These are phyloP conservation scores for Paedocypris sp. DNA, from an alignment of 2,113 vertebrate species.

Conservation along the genomic window DNA sequence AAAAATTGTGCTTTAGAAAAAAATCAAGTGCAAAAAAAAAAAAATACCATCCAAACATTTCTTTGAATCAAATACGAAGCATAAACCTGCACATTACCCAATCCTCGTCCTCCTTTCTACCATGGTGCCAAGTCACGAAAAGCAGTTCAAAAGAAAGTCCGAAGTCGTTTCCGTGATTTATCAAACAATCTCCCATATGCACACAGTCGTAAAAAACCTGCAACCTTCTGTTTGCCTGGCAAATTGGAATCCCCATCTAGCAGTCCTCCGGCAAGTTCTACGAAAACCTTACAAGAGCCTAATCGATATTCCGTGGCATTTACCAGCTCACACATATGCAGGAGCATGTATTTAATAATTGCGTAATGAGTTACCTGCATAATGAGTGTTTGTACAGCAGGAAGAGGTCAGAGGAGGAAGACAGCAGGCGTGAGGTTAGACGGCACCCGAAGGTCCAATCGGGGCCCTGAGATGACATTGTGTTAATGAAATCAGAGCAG, in stretches of 20 bases:
- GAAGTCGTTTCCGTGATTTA: conserved; percentile 9
- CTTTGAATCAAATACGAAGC: not conserved
- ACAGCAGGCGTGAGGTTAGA: not conserved
- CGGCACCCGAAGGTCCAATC: not conserved
- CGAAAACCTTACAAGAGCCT: not conserved
- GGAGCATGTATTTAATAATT: conserved; percentile 17
- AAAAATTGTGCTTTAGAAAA: too few species aligned
- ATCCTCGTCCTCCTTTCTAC: not conserved
- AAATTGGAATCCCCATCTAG: not conserved
- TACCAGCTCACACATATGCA: not conserved
- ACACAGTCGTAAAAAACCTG: not conserved
- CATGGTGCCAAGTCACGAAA: not conserved
- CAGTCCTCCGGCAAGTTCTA: not conserved
- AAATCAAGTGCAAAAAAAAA: too few species aligned
- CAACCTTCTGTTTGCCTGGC: not conserved
- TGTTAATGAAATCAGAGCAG: conserved; percentile 38
- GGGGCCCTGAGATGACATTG: conserved; percentile 23
- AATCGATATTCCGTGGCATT: conserved; percentile 8
- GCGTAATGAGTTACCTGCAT: conserved; percentile 13
- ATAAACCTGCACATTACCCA: not conserved
- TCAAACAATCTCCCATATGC: conserved; percentile 6
- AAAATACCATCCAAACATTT: not conserved
- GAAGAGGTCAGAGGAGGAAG: conserved; percentile 16
- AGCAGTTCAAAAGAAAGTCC: not conserved
- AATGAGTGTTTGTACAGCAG: conserved; percentile 9